Evolutionary conservation across 2,113 vertebrate genomes (phyloP).

Genomic region (Turdus rufiventris): DNA sequence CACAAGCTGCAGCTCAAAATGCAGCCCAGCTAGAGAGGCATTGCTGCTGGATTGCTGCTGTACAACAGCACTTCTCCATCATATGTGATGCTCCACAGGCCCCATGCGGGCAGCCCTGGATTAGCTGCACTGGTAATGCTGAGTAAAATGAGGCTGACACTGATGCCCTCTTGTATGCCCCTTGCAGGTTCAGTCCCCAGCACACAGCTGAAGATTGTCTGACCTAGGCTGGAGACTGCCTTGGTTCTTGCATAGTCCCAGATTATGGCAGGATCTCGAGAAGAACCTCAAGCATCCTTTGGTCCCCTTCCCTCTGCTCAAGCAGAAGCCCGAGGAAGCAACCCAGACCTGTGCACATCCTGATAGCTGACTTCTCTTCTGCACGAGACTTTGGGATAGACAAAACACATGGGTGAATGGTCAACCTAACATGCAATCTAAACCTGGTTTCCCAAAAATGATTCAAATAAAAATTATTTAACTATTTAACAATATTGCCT

Average conservation of each 20-base stretch:
- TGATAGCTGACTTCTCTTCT: not conserved
- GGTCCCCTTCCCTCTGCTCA: not conserved
- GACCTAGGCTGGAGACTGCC: not conserved
- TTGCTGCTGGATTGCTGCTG: not conserved
- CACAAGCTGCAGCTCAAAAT: not conserved
- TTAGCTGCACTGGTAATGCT: not conserved
- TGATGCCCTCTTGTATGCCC: not conserved
- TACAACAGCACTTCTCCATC: not conserved
- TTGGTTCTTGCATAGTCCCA: not conserved
- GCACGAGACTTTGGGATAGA: accelerated
- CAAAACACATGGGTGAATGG: not conserved
- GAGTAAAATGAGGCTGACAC: not conserved
- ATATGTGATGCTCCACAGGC: accelerated
- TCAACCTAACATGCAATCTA: too few relatives aligned
- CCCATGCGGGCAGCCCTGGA: not conserved
- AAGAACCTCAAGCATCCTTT: not conserved
- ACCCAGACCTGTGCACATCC: not conserved
- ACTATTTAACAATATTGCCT: not conserved
- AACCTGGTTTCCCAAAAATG: not conserved
- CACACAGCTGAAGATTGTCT: not conserved
- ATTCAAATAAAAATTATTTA: not conserved
- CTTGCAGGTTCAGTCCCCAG: not conserved
- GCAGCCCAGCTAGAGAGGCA: not conserved
- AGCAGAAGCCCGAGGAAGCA: not conserved
- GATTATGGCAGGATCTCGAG: accelerated